These are phyloP conservation scores for Smutsia gigantea DNA, from an alignment of 2,797 vertebrate genomes.

Conservation along the genomic window DNA sequence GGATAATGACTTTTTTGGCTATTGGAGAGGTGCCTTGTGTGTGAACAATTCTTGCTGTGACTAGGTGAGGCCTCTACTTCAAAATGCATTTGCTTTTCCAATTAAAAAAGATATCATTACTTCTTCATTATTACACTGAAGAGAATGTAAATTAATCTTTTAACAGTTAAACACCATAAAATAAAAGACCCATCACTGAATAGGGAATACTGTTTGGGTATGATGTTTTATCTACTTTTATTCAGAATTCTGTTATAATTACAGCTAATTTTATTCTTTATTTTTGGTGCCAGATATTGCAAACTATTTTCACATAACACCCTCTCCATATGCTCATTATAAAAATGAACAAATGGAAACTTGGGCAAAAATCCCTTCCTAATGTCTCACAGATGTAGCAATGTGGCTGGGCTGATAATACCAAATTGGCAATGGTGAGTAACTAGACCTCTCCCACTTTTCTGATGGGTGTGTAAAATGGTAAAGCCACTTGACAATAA, in stretches of 20 bases:
- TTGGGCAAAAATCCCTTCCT: neutral
- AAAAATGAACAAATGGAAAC: neutral
- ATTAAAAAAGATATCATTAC: neutral
- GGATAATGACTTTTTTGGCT: neutral
- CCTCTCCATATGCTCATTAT: neutral
- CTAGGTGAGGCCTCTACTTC: neutral
- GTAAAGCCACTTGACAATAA: neutral
- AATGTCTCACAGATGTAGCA: neutral
- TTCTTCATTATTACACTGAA: neutral
- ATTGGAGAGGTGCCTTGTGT: neutral
- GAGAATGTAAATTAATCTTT: neutral
- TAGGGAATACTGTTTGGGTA: neutral
- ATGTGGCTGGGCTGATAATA: neutral
- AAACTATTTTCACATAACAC: neutral
- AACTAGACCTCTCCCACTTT: neutral
- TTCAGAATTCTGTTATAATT: neutral
- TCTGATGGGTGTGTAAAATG: neutral
- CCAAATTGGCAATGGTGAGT: neutral
- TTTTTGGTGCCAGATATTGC: neutral
- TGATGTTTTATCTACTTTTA: neutral
- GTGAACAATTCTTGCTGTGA: neutral
- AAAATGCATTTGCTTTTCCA: neutral
- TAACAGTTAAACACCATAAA: neutral
- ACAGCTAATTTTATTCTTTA: neutral
- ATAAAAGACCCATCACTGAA: neutral